A percentile compares a stretch with the other conserved stretches of the same genome.
phyloP scores from a whole-genome alignment of 2,113 vertebrate species.

The Ailuropoda melanoleuca region DNA sequence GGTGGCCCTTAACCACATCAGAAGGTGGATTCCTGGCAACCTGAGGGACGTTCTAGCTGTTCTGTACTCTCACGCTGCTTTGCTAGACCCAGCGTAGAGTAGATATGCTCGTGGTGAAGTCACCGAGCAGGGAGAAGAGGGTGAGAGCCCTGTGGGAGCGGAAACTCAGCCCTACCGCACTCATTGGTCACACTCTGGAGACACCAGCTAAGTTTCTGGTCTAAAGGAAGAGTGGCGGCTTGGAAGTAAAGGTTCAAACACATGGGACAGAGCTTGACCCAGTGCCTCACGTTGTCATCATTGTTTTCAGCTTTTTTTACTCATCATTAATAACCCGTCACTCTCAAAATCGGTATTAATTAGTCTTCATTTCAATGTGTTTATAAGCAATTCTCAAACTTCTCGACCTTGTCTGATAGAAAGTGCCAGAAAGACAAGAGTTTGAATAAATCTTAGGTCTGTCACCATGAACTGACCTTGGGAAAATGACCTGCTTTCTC shows the following conservation, averaged over 20 bases:
- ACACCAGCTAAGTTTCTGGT: not conserved
- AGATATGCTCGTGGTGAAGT: not conserved
- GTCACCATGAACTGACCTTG: not conserved
- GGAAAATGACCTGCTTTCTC: not conserved
- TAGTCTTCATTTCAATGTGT: not conserved
- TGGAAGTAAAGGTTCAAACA: not conserved
- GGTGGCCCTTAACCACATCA: not conserved
- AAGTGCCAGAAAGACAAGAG: not conserved
- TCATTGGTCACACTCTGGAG: not conserved
- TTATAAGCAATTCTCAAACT: not conserved
- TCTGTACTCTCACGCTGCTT: not conserved
- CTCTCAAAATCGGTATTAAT: not conserved
- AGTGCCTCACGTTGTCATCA: fast-evolving
- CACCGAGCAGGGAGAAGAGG: not conserved
- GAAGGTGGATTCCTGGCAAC: not conserved
- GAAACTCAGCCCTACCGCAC: not conserved
- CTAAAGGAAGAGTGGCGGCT: not conserved
- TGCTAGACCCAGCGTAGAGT: not conserved
- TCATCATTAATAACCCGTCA: not conserved
- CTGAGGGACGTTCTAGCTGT: not conserved
- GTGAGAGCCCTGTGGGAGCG: not conserved
- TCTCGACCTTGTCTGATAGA: not conserved
- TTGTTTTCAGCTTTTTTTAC: not conserved
- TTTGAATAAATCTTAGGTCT: conserved; percentile 1
- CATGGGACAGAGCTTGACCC: not conserved